These are phyloP conservation scores for Synodontis membranacea DNA, from an alignment of 2,113 vertebrate genomes.

Conservation along the genomic window DNA sequence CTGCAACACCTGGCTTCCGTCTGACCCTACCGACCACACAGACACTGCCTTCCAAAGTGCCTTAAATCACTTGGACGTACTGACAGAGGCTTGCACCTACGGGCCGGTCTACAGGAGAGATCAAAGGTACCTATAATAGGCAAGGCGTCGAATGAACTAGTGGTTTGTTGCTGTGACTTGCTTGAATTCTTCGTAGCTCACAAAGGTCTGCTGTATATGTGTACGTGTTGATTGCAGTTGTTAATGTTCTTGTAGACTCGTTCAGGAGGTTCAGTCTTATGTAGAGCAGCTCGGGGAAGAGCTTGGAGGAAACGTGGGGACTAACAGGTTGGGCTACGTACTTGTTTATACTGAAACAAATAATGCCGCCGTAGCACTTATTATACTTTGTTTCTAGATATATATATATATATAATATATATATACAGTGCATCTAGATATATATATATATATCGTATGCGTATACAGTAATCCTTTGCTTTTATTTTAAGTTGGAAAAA, in stretches of 20 bases:
- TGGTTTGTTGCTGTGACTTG: neutral
- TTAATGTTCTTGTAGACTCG: slow-evolving; percentile 71
- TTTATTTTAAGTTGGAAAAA: slow-evolving; percentile 77
- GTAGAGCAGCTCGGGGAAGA: slow-evolving; percentile 82
- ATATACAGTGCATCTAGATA: too few species aligned
- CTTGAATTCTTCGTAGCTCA: neutral
- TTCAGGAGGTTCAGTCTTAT: slow-evolving; percentile 86
- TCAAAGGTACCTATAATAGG: slow-evolving; percentile 77
- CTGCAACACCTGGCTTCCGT: slow-evolving; percentile 81
- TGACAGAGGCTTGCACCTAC: slow-evolving; percentile 86
- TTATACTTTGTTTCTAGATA: too few species aligned
- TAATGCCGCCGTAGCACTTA: too few species aligned
- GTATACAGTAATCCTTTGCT: neutral
- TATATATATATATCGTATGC: too few species aligned
- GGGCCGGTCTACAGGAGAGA: slow-evolving; percentile 90
- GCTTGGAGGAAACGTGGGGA: slow-evolving; percentile 79
- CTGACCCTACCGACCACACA: slow-evolving; percentile 46
- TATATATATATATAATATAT: too few species aligned
- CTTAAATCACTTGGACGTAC: slow-evolving; percentile 75
- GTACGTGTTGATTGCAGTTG: neutral
- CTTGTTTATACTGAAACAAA: neutral
- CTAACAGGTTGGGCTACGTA: slow-evolving; percentile 61
- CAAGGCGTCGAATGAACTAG: neutral
- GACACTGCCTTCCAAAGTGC: slow-evolving; percentile 71
- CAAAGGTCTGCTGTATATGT: neutral